Evolutionary conservation across 2,113 vertebrate species (phyloP).

Genomic region (Spilogale gracilis): DNA sequence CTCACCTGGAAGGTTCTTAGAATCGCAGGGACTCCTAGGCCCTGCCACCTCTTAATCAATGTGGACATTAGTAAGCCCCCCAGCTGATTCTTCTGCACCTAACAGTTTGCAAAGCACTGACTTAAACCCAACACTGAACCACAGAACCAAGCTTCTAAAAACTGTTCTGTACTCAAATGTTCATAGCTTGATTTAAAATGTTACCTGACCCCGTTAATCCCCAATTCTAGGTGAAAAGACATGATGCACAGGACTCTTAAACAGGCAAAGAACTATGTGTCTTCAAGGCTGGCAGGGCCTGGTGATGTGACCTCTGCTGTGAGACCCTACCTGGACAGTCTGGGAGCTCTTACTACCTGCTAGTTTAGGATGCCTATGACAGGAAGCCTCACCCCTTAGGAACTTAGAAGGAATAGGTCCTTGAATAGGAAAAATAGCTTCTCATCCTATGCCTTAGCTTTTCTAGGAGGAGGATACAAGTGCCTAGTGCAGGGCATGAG

Average conservation of each 20-base stretch:
- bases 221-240: neutral
- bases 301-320: neutral
- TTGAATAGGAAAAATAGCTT: neutral
- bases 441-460: neutral
- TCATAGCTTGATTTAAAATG: neutral
- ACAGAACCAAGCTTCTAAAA: neutral
- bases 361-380: fast-evolving
- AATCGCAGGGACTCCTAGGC: neutral
- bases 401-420: neutral
- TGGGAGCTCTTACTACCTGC: neutral
- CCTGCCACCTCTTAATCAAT: neutral
- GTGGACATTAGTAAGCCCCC: neutral
- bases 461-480: neutral
- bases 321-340: fast-evolving
- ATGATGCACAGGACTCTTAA: neutral
- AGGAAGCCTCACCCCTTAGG: neutral
- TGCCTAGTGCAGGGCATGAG: fast-evolving
- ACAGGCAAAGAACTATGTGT: neutral
- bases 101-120: neutral
- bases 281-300: neutral
- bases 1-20: neutral
- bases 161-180: neutral
- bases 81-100: too few species aligned
- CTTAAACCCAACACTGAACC: neutral
- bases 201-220: neutral